Evolutionary conservation across 2,888 invertebrate species (phyloP).

Genomic region (Gymnosoma rotundatum): DNA sequence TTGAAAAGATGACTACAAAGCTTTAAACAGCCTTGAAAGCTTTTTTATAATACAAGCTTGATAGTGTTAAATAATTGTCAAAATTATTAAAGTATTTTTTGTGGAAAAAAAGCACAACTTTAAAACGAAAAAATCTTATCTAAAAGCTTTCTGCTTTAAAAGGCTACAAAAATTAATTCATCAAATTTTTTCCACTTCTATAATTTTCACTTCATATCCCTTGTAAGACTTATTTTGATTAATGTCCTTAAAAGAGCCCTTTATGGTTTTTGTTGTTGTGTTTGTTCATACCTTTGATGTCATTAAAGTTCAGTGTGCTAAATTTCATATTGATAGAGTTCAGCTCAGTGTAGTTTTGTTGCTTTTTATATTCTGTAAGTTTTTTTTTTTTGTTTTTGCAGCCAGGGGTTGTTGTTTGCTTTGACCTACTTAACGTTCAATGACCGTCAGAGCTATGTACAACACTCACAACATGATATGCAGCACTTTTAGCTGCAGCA

Average conservation of each 20-base stretch:
- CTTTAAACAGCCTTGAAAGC: too few species aligned
- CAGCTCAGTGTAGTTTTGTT: slow-evolving; percentile 62
- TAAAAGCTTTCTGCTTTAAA: too few species aligned
- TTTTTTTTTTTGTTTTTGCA: slow-evolving; percentile 72
- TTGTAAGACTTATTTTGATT: background rate
- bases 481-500: slow-evolving; percentile 55
- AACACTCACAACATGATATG: slow-evolving; percentile 60
- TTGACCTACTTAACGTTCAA: slow-evolving; percentile 81
- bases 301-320: slow-evolving; percentile 73
- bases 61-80: too few species aligned
- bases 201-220: background rate
- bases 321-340: slow-evolving; percentile 70
- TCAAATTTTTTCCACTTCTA: background rate
- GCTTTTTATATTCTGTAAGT: slow-evolving; percentile 21
- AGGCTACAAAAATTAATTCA: background rate
- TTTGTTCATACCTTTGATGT: slow-evolving; percentile 56
- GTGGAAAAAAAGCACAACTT: too few species aligned
- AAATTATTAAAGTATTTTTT: too few species aligned
- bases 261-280: slow-evolving; percentile 24
- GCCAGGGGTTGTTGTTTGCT: slow-evolving; percentile 81
- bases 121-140: too few species aligned
- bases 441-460: slow-evolving; percentile 72
- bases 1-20: too few species aligned
- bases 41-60: too few species aligned
- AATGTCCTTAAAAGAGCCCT: slow-evolving; percentile 13